Evolutionary conservation across 2,888 invertebrate species (phyloP), one percentile per base, ranked within the genome.

Genomic region (Electrophaes corylata): DNA sequence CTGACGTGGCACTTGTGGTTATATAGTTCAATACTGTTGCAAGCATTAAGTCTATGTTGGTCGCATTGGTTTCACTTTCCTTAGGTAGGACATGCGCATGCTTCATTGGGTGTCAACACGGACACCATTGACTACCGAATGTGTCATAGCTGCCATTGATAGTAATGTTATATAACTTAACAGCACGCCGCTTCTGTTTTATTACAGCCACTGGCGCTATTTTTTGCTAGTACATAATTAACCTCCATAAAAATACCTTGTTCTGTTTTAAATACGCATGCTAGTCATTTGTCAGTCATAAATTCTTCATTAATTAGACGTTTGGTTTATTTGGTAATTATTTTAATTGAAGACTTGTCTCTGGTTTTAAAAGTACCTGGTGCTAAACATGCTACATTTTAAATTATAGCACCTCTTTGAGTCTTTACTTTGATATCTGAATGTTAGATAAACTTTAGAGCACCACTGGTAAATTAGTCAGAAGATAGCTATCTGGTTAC

Each of bases 21-120:
- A 89, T 91, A 91, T 91, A 91, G 87, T 88, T 88, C 86, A 88
- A 59, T 78, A 87, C 83, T 91, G 89, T 88, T 91, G 90, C 90
- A 91, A 89, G 85, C 81, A 79, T 86, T 83, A 83, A 85, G 83
- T 79, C 79, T 84, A 78, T 81, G 79, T 84, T 73, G 66, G 81
- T 83, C 76, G 75, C 61, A 66, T 71, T 70, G 78, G 76, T 91
- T 91, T 91, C 91, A 91, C 91, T 91, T 91, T 91, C 86, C 89
- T 84, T 85, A 77, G 86, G 64, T 82, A 88, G 89, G 88, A 87
- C 84, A 76, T 76, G 76, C 67, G 87, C 83, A 84, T 85, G 78
- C 79, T 79, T 80, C 84, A 86, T 88, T 81, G 84, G 81, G 79
- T 81, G 80, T 71, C 78, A 70, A 79, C 72, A 79, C 78, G 80